These are phyloP conservation scores for Thereva unica DNA, from an alignment of 2,888 invertebrate species.

Conservation along the genomic window DNA sequence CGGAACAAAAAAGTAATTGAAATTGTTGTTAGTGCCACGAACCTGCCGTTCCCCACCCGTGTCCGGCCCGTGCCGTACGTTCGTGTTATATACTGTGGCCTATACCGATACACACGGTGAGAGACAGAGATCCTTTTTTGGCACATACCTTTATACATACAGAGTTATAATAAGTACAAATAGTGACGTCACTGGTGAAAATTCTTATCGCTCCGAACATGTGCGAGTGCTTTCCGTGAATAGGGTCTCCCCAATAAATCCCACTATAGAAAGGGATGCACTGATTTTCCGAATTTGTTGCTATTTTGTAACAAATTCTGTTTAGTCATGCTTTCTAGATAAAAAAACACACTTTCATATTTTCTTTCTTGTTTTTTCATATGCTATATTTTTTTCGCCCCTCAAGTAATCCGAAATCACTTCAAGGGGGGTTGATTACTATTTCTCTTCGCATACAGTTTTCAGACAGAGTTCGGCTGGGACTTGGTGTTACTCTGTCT, in stretches of 20 bases:
- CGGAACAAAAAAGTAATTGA: slow-evolving; percentile 7
- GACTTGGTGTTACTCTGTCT: slow-evolving; percentile 54
- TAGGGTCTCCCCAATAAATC: not conserved
- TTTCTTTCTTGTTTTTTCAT: no score
- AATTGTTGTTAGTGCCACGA: slow-evolving; percentile 22
- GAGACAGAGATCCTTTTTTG: no score
- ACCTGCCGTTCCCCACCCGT: not conserved
- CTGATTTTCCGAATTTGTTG: slow-evolving; percentile 1
- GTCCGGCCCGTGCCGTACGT: slow-evolving; percentile 8
- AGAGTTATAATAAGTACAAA: not conserved
- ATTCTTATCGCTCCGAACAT: not conserved
- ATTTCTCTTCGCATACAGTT: slow-evolving; percentile 47
- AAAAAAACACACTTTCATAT: not conserved
- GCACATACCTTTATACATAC: not conserved
- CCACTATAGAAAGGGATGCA: slow-evolving; percentile 12
- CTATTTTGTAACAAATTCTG: slow-evolving; percentile 4
- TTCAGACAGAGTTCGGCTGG: slow-evolving; percentile 57
- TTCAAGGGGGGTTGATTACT: slow-evolving; percentile 28
- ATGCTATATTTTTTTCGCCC: slow-evolving; percentile 7
- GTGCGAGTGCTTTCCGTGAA: slow-evolving; percentile 3
- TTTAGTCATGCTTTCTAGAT: slow-evolving; percentile 1
- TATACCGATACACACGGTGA: no score
- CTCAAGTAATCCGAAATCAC: slow-evolving; percentile 11
- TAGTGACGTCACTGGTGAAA: slow-evolving; percentile 21
- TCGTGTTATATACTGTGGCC: slow-evolving; percentile 6